Conservation (phyloP, 2,113 vertebrate species). For the Rhipidura dahli region DNA sequence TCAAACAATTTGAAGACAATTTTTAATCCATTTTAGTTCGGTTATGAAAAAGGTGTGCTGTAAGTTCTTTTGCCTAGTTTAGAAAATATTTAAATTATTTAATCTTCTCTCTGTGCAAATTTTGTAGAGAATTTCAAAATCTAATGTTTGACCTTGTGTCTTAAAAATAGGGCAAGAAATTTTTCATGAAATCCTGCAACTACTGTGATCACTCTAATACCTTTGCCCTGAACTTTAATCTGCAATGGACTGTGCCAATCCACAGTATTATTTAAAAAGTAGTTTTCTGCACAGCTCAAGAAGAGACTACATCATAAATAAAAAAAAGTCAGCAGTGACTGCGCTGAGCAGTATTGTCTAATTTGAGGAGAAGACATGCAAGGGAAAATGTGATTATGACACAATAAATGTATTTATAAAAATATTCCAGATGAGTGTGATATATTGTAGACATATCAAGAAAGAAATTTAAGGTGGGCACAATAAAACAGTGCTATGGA, state of each 20-base stretch:
- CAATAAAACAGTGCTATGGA: not conserved
- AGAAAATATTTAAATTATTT: not conserved
- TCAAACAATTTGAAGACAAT: not conserved
- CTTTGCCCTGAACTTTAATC: not conserved
- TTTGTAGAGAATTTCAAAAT: not conserved
- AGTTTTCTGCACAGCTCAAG: not conserved
- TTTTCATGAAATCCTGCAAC: not conserved
- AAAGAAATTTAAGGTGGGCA: not conserved
- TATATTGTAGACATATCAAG: not conserved
- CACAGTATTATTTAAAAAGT: not conserved
- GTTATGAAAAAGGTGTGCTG: not conserved
- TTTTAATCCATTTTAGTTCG: not conserved
- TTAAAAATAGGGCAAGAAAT: not conserved
- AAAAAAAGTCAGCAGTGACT: not conserved
- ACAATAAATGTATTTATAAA: not conserved
- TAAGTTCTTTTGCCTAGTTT: not conserved
- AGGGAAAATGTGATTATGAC: not conserved
- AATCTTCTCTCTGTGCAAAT: not conserved
- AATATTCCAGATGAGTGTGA: not conserved
- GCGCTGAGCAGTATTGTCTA: not conserved
- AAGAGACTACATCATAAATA: not conserved
- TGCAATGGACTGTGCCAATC: not conserved
- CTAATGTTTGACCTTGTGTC: not conserved
- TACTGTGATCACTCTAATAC: not conserved
- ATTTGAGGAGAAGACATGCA: not conserved